phyloP scores from a whole-genome alignment of 2,888 invertebrate genomes.

The Dolichopus griseipennis region DNA sequence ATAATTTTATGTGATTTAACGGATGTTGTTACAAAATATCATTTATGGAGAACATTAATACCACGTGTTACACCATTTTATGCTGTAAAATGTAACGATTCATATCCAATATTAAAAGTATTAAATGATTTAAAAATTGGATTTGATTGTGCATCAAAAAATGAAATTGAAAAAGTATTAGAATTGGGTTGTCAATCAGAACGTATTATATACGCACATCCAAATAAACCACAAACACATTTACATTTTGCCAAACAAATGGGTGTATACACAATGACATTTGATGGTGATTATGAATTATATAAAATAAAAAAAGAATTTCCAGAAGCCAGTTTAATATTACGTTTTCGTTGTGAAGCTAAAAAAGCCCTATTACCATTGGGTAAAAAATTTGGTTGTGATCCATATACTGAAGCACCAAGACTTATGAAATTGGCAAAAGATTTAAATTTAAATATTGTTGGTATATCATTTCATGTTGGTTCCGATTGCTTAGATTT shows the following conservation, averaged over 20 bases:
- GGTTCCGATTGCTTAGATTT: slow-evolving; percentile 85
- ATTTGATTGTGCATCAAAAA: slow-evolving; percentile 97
- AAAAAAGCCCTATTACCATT: slow-evolving; percentile 75
- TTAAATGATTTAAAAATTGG: slow-evolving; percentile 81
- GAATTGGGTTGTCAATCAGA: slow-evolving; percentile 31
- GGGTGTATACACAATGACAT: slow-evolving; percentile 78
- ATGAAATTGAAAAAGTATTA: slow-evolving; percentile 67
- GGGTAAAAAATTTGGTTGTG: slow-evolving; percentile 92
- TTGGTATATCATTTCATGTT: slow-evolving; percentile 86
- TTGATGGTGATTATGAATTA: slow-evolving; percentile 88
- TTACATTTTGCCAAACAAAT: slow-evolving; percentile 70
- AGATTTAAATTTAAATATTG: slow-evolving; percentile 64
- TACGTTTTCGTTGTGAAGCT: slow-evolving; percentile 84
- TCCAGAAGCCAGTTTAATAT: slow-evolving; percentile 68
- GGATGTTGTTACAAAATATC: slow-evolving; percentile 72
- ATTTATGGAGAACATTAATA: slow-evolving; percentile 71
- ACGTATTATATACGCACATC: slow-evolving; percentile 94
- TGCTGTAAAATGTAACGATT: slow-evolving; percentile 97
- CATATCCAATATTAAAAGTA: slow-evolving; percentile 68
- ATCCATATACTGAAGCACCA: slow-evolving; percentile 66
- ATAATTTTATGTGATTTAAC: slow-evolving; percentile 85
- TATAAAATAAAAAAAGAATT: slow-evolving; percentile 76
- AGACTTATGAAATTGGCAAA: slow-evolving; percentile 64
- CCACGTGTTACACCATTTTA: slow-evolving; percentile 88
- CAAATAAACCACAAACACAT: slow-evolving; percentile 87